phyloP scores from a whole-genome alignment of 2,113 vertebrate genomes.

The Chaetorhynchus papuensis region DNA sequence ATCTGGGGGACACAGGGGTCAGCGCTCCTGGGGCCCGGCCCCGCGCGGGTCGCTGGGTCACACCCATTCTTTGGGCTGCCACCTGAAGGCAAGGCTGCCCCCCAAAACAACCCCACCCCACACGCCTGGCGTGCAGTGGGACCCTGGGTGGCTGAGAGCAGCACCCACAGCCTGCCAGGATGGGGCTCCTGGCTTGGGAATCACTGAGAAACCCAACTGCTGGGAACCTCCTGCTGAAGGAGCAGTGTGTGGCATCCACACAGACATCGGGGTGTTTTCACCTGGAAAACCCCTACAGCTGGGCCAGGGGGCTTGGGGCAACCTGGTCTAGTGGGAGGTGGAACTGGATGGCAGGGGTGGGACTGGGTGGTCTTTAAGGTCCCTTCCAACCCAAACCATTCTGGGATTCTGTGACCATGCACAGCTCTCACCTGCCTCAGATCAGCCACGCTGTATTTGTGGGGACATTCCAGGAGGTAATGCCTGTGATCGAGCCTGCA shows the following conservation, averaged over 20 bases:
- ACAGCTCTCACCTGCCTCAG: conserved; percentile 83
- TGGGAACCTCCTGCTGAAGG: not conserved
- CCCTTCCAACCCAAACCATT: not conserved
- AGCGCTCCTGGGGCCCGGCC: not conserved
- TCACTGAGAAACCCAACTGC: not conserved
- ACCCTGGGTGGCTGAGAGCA: not conserved
- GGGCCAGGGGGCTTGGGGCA: not conserved
- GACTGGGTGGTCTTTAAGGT: not conserved
- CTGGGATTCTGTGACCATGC: not conserved
- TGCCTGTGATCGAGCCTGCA: conserved; percentile 83
- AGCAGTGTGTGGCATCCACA: not conserved
- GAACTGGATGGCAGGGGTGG: not conserved
- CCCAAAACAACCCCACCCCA: not conserved
- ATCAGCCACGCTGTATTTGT: conserved; percentile 88
- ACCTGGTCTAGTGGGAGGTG: not conserved
- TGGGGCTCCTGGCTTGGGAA: not conserved
- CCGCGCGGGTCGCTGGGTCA: fast-evolving
- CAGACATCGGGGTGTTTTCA: fast-evolving
- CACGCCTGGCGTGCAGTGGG: fast-evolving
- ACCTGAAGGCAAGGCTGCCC: not conserved
- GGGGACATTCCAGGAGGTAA: conserved; percentile 84
- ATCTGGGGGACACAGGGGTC: conserved; percentile 70
- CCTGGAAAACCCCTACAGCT: not conserved
- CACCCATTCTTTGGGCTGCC: not conserved
- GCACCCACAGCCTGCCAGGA: not conserved